Conservation (phyloP, 30 jellyfish, hydroid and myxozoan genomes). For the Aurelia coerulea region DNA sequence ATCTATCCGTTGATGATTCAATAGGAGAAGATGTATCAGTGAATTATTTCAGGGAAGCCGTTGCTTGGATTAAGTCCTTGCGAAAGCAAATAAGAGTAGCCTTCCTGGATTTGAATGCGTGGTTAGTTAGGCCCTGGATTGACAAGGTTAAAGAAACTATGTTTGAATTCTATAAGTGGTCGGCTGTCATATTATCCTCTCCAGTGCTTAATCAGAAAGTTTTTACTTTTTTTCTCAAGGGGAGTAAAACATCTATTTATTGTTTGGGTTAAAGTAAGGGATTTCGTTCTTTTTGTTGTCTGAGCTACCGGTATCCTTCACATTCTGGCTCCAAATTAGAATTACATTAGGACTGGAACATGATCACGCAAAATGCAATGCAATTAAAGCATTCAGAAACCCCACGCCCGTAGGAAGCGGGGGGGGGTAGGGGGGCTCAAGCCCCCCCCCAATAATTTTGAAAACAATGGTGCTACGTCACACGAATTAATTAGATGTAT, state of each 20-base stretch:
- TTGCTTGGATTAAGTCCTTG: constrained; percentile 50
- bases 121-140: background rate
- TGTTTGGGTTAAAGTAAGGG: too few species aligned
- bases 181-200: background rate
- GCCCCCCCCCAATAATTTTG: too few species aligned
- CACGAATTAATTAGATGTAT: too few species aligned
- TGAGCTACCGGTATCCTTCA: too few species aligned
- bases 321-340: too few species aligned
- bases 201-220: background rate
- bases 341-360: too few species aligned
- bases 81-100: constrained; percentile 11
- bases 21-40: constrained; percentile 10
- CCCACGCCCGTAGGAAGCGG: too few species aligned
- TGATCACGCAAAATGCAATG: too few species aligned
- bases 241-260: background rate
- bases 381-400: too few species aligned
- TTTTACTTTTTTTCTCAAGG: background rate
- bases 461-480: too few species aligned
- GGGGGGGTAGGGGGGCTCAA: too few species aligned
- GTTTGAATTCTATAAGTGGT: constrained; percentile 8
- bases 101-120: constrained; percentile 41
- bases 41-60: constrained; percentile 19
- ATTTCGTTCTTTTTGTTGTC: too few species aligned
- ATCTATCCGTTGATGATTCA: constrained; percentile 36
- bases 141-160: background rate